These are phyloP conservation scores for Malaclemys terrapin DNA, from an alignment of 2,113 vertebrate genomes.

Conservation along the genomic window DNA sequence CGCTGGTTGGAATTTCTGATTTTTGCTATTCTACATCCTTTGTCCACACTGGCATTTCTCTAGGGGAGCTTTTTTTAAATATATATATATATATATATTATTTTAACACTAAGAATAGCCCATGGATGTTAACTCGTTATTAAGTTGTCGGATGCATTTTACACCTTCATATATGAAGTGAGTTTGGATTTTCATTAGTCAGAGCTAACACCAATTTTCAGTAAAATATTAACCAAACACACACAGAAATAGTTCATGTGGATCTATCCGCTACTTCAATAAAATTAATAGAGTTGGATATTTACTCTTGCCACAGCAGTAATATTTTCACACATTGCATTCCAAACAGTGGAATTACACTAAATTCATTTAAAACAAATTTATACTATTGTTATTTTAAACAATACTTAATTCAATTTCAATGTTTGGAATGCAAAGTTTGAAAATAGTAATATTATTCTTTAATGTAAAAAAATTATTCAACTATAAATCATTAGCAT, in stretches of 20 bases:
- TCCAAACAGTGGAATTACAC: slow-evolving; percentile 86
- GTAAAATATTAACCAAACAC: slow-evolving; percentile 86
- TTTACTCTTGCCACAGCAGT: slow-evolving; percentile 79
- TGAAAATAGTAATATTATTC: slow-evolving; percentile 71
- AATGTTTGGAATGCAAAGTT: slow-evolving; percentile 80
- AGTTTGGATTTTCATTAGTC: slow-evolving; percentile 79
- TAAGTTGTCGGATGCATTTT: slow-evolving; percentile 80
- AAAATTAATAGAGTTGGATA: slow-evolving; percentile 84
- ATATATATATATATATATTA: neutral
- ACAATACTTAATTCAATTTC: slow-evolving; percentile 86
- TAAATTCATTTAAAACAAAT: slow-evolving; percentile 87
- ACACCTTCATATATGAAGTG: slow-evolving; percentile 67
- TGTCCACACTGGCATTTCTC: neutral
- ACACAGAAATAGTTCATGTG: slow-evolving; percentile 80
- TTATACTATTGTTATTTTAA: slow-evolving; percentile 85
- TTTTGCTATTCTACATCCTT: neutral
- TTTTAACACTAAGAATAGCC: neutral
- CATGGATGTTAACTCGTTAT: slow-evolving; percentile 70
- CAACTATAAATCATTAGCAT: slow-evolving; percentile 62
- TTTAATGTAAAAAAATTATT: slow-evolving; percentile 69
- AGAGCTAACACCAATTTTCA: slow-evolving; percentile 83
- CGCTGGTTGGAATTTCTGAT: accelerated
- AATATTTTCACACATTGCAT: slow-evolving; percentile 80
- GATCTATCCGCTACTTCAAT: slow-evolving; percentile 80
- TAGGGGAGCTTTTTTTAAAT: neutral